Conservation (phyloP, 1,140 invertebrate species). For the Popillia japonica region DNA sequence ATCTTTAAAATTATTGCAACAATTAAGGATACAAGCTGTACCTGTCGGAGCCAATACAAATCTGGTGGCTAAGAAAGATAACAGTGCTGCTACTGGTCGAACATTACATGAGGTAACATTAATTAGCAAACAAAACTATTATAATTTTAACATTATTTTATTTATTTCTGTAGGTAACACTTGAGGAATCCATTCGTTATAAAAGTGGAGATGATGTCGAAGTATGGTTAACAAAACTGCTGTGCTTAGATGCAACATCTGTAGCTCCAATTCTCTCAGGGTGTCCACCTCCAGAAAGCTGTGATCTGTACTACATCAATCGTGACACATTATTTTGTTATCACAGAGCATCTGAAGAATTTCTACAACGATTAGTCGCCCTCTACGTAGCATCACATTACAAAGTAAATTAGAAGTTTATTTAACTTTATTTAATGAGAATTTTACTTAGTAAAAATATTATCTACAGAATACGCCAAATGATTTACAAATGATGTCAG, state of each 20-base stretch:
- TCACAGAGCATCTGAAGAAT: conserved; percentile 94
- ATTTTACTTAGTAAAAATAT: too few relatives aligned
- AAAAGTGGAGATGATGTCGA: conserved; percentile 88
- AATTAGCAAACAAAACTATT: background rate
- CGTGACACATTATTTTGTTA: conserved; percentile 97
- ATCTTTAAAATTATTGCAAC: conserved; percentile 93
- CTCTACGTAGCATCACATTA: conserved; percentile 98
- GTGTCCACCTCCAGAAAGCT: conserved; percentile 86
- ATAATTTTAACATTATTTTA: background rate
- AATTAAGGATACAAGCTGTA: conserved; percentile 74
- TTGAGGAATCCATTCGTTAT: conserved; percentile 97
- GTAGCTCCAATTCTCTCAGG: conserved; percentile 73
- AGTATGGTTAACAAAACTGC: conserved; percentile 88
- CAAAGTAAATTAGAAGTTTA: conserved; percentile 73
- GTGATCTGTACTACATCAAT: conserved; percentile 92
- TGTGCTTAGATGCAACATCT: conserved; percentile 88
- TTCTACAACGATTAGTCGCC: conserved; percentile 90
- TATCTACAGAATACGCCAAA: conserved; percentile 99
- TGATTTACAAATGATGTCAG: conserved; percentile 98
- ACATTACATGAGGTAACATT: conserved; percentile 63
- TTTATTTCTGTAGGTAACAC: conserved; percentile 65
- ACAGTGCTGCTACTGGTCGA: conserved; percentile 63
- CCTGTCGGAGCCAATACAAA: conserved; percentile 62
- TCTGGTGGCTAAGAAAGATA: conserved; percentile 59
- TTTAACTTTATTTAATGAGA: too few relatives aligned